These are phyloP conservation scores for Eristalinus aeneus DNA, from an alignment of 2,888 invertebrate genomes.

Conservation along the genomic window DNA sequence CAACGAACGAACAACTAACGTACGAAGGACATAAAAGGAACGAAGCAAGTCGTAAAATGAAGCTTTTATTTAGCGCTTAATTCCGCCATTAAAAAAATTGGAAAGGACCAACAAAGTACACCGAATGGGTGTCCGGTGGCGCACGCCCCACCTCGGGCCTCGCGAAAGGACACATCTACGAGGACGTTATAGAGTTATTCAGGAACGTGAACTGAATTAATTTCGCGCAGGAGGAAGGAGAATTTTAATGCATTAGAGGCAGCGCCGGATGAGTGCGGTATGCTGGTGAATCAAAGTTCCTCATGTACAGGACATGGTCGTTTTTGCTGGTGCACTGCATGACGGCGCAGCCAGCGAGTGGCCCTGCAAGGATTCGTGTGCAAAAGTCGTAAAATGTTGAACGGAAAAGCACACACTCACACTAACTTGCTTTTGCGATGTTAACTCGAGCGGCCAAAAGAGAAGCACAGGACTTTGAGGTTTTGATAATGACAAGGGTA, in stretches of 20 bases:
- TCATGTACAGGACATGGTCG: slow-evolving; percentile 15
- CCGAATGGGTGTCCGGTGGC: slow-evolving; percentile 61
- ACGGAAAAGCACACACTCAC: neutral
- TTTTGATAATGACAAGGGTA: slow-evolving; percentile 49
- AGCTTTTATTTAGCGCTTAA: slow-evolving; percentile 73
- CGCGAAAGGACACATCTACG: slow-evolving; percentile 51
- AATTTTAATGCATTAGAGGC: slow-evolving; percentile 64
- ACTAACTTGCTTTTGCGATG: slow-evolving; percentile 4
- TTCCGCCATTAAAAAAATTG: slow-evolving; percentile 72
- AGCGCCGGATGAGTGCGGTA: slow-evolving; percentile 26
- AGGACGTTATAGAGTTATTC: slow-evolving; percentile 61
- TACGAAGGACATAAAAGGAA: slow-evolving; percentile 61
- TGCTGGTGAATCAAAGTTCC: slow-evolving; percentile 34
- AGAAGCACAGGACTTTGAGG: slow-evolving; percentile 36
- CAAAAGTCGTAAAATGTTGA: slow-evolving; percentile 50
- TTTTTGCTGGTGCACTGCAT: slow-evolving; percentile 6
- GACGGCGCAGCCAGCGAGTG: neutral
- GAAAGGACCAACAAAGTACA: slow-evolving; percentile 68
- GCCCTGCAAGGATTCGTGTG: slow-evolving; percentile 17
- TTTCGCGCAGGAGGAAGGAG: slow-evolving; percentile 42
- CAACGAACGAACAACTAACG: slow-evolving; percentile 44
- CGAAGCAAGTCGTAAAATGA: slow-evolving; percentile 70
- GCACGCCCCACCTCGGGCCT: slow-evolving; percentile 12
- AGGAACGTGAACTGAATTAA: slow-evolving; percentile 70
- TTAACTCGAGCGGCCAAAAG: slow-evolving; percentile 30